A percentile compares a stretch with the other conserved stretches of the same genome.
phyloP scores from a whole-genome alignment of 1,140 invertebrate species.

The Amyelois transitella region DNA sequence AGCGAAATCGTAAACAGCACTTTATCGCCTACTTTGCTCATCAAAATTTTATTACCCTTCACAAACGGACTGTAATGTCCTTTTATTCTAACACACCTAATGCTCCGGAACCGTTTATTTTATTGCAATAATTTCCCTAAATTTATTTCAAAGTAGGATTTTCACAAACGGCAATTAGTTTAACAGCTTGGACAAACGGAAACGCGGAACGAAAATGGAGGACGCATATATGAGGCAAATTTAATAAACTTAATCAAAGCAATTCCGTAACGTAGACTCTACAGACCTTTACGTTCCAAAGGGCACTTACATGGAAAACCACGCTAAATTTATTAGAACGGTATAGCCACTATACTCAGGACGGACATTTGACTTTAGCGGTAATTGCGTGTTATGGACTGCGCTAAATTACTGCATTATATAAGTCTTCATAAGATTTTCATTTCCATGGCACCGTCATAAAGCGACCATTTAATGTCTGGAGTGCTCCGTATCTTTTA shows the following conservation, averaged over 20 bases:
- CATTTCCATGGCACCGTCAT: too few relatives aligned
- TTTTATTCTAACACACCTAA: slow-evolving; percentile 16
- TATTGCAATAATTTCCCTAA: background rate
- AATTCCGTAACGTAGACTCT: background rate
- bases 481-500: too few relatives aligned
- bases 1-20: slow-evolving; percentile 32
- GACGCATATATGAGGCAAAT: background rate
- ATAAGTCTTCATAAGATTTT: too few relatives aligned
- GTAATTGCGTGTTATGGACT: too few relatives aligned
- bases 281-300: background rate
- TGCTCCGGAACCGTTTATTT: slow-evolving; percentile 6
- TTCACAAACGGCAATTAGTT: background rate
- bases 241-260: background rate
- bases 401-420: too few relatives aligned
- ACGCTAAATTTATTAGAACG: background rate
- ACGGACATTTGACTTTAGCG: too few relatives aligned
- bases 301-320: background rate
- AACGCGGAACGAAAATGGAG: background rate
- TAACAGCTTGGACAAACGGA: background rate
- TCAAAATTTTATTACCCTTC: slow-evolving; percentile 29
- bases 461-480: too few relatives aligned
- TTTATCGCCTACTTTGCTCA: slow-evolving; percentile 23
- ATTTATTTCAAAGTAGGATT: background rate
- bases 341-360: background rate
- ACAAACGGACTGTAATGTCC: slow-evolving; percentile 25